phyloP scores from a whole-genome alignment of 2,888 invertebrate species.

The Leistus spinibarbis region DNA sequence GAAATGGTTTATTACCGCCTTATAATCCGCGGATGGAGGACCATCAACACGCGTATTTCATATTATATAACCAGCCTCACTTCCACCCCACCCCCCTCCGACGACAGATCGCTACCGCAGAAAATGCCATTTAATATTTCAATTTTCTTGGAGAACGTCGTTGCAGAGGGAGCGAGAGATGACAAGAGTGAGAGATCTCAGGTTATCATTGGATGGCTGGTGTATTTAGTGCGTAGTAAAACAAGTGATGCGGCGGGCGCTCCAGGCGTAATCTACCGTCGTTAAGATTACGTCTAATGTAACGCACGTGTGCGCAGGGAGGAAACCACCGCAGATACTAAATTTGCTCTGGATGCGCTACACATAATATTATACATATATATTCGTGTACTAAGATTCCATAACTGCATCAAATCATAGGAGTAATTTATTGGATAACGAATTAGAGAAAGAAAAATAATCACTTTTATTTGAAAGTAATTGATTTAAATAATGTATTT shows the following conservation, averaged over 20 bases:
- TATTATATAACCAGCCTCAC: not conserved
- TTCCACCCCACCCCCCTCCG: not conserved
- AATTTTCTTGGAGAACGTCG: conserved; percentile 9
- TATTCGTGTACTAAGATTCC: not conserved
- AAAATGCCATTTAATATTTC: conserved; percentile 27
- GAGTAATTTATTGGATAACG: no score
- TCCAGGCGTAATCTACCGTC: conserved; percentile 26
- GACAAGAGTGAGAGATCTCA: not conserved
- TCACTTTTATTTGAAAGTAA: no score
- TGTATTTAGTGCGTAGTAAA: conserved; percentile 38
- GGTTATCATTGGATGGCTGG: conserved; percentile 5
- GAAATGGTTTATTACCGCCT: not conserved
- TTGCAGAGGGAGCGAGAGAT: not conserved
- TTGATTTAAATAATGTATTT: no score
- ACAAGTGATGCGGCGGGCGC: conserved; percentile 19
- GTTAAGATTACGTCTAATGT: conserved; percentile 37
- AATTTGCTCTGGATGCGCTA: not conserved
- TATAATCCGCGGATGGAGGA: conserved; percentile 3
- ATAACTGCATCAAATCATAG: no score
- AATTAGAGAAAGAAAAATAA: no score
- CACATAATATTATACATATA: not conserved
- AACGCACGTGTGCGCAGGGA: conserved; percentile 29
- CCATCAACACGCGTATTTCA: conserved; percentile 8
- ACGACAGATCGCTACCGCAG: not conserved
- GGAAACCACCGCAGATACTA: not conserved